Evolutionary conservation across 1,140 invertebrate species (phyloP), one percentile per base, ranked within the genome.

Genomic region (Drosophila athabasca): DNA sequence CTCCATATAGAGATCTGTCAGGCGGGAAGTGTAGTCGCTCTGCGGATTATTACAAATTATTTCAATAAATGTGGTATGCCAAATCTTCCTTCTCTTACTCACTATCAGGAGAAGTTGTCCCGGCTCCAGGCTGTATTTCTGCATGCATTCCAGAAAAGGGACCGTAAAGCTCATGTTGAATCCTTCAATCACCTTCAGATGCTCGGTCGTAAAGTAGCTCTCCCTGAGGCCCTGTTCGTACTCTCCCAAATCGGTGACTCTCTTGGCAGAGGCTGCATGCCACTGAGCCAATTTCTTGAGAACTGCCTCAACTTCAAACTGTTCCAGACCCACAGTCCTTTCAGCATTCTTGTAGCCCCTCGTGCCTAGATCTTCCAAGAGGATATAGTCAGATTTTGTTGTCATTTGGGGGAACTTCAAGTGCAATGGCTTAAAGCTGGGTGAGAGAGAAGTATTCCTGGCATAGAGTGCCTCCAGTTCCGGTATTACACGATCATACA

Each of bases 241-340:
- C 13, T 69, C 67, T 3, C 85, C 85, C 19, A 62, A 4, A 6
- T 76, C 64, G 0, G 46, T 41, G 0, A 89, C 79, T 13, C 85
- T 45, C 6, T 75, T 64, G 2, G 87, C 80, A 0, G 91, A 92
- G 1, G 83, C 72, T 0, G 94, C 94, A 72, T 94, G 94, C 76
- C 94, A 94, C 19, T 93, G 92, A 0, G 93, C 94, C 35, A 94
- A 67, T n/a, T 92, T 92, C 48, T 92, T 93, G 0, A 94, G 88
- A 0, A 93, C 92, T 2, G 91, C 79, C 41, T 92, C 92, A 7
- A 93, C 81, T 59, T 93, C 92, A 2, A 92, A 80, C 5, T 93
- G 72, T 8, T 93, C 90, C 5, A 94, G 62, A 1, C 94, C 93
- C 59, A 92, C 79, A 26, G 90, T 84, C 58, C 94, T 88, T 45